phyloP scores from a whole-genome alignment of 2,113 vertebrate species.

The Hystrix brachyura region DNA sequence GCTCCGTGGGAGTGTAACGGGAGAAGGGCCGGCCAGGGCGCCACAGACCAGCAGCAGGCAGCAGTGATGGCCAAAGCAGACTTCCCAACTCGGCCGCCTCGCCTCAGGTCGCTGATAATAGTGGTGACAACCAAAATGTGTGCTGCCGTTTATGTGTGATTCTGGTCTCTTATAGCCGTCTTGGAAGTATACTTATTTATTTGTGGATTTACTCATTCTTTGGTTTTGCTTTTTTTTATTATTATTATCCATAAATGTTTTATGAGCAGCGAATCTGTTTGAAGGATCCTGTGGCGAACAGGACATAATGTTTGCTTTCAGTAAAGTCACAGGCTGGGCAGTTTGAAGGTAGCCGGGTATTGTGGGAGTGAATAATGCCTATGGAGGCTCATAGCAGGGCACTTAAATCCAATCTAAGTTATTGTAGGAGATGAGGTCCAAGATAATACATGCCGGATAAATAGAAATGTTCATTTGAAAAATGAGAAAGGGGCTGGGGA shows the following conservation, averaged over 20 bases:
- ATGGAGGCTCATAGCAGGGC: neutral
- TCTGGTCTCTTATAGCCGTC: neutral
- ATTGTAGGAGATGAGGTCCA: neutral
- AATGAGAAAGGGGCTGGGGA: neutral
- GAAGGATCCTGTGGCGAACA: neutral
- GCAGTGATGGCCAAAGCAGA: conserved; percentile 1
- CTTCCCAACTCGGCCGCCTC: neutral
- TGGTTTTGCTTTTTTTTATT: neutral
- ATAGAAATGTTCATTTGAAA: neutral
- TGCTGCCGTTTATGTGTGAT: neutral
- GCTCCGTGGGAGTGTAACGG: conserved; percentile 72
- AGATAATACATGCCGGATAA: neutral
- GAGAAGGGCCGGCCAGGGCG: conserved; percentile 57
- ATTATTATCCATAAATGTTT: neutral
- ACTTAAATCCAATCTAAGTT: neutral
- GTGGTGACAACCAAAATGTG: neutral
- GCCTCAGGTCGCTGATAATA: neutral
- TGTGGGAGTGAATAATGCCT: neutral
- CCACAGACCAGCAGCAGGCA: conserved; percentile 33
- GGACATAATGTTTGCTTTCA: neutral
- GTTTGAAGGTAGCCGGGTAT: neutral
- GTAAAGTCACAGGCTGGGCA: neutral
- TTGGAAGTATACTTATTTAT: neutral
- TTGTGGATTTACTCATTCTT: neutral
- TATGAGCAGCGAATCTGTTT: neutral